Percentiles rank a stretch among this genome's conserved stretches.
Conservation (phyloP, 2,888 invertebrate genomes). For the Tuta absoluta region DNA sequence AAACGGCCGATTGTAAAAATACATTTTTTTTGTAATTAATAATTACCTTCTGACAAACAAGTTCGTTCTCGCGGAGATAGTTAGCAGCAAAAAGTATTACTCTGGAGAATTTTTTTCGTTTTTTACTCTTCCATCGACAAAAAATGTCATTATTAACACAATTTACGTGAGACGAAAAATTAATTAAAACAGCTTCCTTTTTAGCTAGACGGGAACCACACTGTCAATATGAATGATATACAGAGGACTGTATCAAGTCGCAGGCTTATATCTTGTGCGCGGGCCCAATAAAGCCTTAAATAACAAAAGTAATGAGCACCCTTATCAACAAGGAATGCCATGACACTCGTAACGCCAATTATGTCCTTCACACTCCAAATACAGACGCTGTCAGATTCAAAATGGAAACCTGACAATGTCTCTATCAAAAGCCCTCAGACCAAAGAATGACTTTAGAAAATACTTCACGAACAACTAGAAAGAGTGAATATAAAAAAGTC, state of each 20-base stretch:
- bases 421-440: conserved; percentile 38
- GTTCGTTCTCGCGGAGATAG: too few relatives aligned
- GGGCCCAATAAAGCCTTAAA: conserved; percentile 57
- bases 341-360: conserved; percentile 50
- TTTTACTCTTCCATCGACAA: too few relatives aligned
- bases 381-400: conserved; percentile 42
- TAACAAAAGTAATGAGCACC: conserved; percentile 42
- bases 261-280: conserved; percentile 31
- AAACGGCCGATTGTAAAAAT: too few relatives aligned
- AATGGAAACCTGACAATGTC: conserved; percentile 32
- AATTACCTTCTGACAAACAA: too few relatives aligned
- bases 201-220: not conserved
- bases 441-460: too few relatives aligned
- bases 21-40: too few relatives aligned
- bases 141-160: not conserved
- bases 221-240: conserved; percentile 10
- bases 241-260: not conserved
- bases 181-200: conserved; percentile 5
- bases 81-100: too few relatives aligned
- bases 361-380: conserved; percentile 53
- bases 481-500: too few relatives aligned
- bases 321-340: conserved; percentile 43
- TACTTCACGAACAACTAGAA: too few relatives aligned
- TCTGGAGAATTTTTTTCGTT: too few relatives aligned
- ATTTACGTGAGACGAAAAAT: not conserved